Evolutionary conservation across 64 coral and sea anemone species (phyloP).

Genomic region (Stichodactyla mertensii): DNA sequence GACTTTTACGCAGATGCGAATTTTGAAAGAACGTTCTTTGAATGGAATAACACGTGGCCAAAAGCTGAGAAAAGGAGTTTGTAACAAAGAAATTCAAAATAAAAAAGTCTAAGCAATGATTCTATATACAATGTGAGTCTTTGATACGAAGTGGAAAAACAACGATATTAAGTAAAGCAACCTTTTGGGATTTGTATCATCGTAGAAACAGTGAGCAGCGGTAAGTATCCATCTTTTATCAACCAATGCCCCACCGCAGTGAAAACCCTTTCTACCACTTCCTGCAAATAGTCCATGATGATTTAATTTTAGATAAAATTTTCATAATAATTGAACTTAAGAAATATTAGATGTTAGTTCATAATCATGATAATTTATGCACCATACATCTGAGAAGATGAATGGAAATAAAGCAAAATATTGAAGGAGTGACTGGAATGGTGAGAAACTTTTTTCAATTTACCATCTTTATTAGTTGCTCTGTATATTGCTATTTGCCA

Average conservation of each 20-base stretch:
- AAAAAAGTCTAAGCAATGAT: too few relatives aligned
- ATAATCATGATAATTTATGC: background rate
- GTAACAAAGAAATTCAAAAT: too few relatives aligned
- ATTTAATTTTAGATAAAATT: background rate
- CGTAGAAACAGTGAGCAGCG: conserved; percentile 43
- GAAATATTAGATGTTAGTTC: too few relatives aligned
- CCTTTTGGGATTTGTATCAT: background rate
- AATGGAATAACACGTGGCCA: too few relatives aligned
- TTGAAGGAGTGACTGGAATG: background rate
- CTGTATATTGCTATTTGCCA: conserved; percentile 56
- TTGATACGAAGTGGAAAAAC: too few relatives aligned
- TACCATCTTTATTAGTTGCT: background rate
- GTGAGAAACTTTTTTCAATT: background rate
- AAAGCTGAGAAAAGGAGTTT: too few relatives aligned
- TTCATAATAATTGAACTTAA: too few relatives aligned
- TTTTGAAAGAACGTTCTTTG: too few relatives aligned
- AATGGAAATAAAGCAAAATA: background rate
- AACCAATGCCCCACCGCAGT: conserved; percentile 49
- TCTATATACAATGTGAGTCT: too few relatives aligned
- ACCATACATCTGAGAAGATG: background rate
- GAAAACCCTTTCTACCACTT: background rate
- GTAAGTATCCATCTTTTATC: conserved; percentile 47
- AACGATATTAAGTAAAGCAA: background rate
- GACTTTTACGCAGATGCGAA: too few relatives aligned
- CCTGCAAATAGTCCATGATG: too few relatives aligned